Conservation (phyloP, 1,140 invertebrate genomes). For the Macrocentrus cingulum region DNA sequence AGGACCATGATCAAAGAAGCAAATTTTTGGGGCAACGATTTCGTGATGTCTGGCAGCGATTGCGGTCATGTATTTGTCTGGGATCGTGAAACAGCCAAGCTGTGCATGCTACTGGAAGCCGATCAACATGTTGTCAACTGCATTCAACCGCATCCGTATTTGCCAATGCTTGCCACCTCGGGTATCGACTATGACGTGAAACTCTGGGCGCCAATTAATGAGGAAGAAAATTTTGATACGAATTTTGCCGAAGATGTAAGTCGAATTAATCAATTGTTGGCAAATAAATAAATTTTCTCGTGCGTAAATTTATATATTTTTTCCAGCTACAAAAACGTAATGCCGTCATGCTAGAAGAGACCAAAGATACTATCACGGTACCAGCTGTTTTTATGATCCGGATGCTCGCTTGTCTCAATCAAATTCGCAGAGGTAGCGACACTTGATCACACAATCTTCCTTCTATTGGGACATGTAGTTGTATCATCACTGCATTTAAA, state of each 20-base stretch:
- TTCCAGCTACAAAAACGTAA: constrained; percentile 79
- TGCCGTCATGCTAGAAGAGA: constrained; percentile 86
- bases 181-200: constrained; percentile 92
- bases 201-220: constrained; percentile 74
- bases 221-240: constrained; percentile 67
- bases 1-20: constrained; percentile 90
- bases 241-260: constrained; percentile 71
- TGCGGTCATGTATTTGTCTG: constrained; percentile 80
- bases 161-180: constrained; percentile 81
- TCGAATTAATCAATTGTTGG: constrained; percentile 1
- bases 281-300: background rate
- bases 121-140: constrained; percentile 88
- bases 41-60: constrained; percentile 84
- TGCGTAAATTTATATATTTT: constrained; percentile 22
- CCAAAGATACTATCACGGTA: constrained; percentile 85
- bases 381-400: constrained; percentile 87
- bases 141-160: constrained; percentile 80
- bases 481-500: background rate
- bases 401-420: constrained; percentile 80
- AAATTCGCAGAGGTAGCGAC: constrained; percentile 65
- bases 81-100: constrained; percentile 65
- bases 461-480: constrained; percentile 16
- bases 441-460: constrained; percentile 42
- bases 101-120: constrained; percentile 80
- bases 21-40: constrained; percentile 84